phyloP scores from a whole-genome alignment of 2,113 vertebrate species.

The Meleagris gallopavo region DNA sequence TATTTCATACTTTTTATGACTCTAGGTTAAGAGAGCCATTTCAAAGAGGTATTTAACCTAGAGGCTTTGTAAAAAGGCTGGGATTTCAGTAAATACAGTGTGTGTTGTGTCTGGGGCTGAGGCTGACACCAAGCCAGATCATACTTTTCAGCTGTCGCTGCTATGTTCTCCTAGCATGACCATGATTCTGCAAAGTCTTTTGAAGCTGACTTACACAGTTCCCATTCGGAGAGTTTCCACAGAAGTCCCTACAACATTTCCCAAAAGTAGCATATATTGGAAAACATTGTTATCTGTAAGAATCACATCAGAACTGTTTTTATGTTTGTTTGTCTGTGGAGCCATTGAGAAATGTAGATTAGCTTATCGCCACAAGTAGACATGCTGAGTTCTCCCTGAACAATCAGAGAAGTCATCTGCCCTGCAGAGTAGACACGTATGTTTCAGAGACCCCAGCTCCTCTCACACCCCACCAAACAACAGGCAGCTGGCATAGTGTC shows the following conservation, averaged over 20 bases:
- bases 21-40: background rate
- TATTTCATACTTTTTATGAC: background rate
- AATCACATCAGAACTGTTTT: background rate
- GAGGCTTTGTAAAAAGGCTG: background rate
- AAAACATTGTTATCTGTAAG: background rate
- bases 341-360: background rate
- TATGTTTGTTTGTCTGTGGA: background rate
- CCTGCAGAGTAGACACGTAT: background rate
- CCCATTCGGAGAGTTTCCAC: background rate
- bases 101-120: background rate
- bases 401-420: background rate
- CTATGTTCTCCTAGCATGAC: background rate
- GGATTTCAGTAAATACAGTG: background rate
- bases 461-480: background rate
- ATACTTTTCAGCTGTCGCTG: background rate
- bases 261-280: background rate
- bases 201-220: background rate
- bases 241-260: background rate
- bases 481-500: background rate
- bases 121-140: background rate
- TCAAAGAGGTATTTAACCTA: conserved; percentile 1
- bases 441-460: background rate
- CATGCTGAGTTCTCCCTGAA: background rate
- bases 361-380: background rate
- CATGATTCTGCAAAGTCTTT: background rate